Evolutionary conservation across 2,797 vertebrate genomes (phyloP).

Genomic region (Hapalemur alaotrensis): DNA sequence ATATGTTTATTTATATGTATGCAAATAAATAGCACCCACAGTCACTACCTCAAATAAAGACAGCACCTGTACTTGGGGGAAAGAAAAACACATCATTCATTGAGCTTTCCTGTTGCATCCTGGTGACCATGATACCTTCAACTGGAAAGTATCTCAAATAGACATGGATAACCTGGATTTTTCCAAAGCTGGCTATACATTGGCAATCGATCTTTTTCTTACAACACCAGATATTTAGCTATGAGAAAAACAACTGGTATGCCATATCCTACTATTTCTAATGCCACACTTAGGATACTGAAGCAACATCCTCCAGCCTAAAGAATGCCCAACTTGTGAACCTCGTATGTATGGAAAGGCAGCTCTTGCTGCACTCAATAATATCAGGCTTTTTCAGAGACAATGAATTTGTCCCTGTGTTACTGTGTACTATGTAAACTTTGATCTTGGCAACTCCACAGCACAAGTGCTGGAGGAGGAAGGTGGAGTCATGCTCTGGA

Average conservation of each 20-base stretch:
- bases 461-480: not conserved
- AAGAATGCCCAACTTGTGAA: not conserved
- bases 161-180: not conserved
- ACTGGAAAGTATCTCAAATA: not conserved
- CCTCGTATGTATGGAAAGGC: not conserved
- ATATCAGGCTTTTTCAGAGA: not conserved
- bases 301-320: not conserved
- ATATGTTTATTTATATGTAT: constrained; percentile 58
- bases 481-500: not conserved
- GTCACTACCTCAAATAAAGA: constrained; percentile 53
- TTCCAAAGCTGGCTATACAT: not conserved
- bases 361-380: not conserved
- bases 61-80: not conserved
- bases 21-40: constrained; percentile 50
- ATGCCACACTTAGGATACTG: not conserved
- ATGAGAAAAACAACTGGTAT: not conserved
- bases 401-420: too few species aligned
- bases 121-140: not conserved
- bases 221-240: not conserved
- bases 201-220: not conserved
- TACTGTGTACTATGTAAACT: not conserved
- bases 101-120: constrained; percentile 5
- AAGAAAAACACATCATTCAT: constrained; percentile 55
- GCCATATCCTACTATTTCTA: not conserved
- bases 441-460: not conserved